Conservation (phyloP, 92 coral and sea anemone genomes). For the Muricea muricata region DNA sequence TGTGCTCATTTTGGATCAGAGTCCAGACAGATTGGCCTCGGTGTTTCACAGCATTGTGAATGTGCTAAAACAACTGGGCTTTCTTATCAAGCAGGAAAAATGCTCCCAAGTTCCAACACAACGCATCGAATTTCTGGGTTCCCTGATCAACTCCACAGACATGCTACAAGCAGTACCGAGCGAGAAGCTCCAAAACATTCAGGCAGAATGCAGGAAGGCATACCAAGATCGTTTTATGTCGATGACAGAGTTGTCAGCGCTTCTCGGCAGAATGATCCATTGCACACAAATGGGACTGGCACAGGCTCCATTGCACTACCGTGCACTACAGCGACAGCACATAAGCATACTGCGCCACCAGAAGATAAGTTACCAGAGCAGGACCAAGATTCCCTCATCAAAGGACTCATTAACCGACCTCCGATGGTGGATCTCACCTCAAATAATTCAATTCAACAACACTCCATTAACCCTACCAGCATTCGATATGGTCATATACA, state of each 20-base stretch:
- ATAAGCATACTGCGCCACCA: constrained; percentile 3
- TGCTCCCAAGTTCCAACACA: constrained; percentile 41
- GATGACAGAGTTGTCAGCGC: constrained; percentile 17
- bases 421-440: constrained; percentile 20
- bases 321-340: constrained; percentile 31
- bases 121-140: constrained; percentile 40
- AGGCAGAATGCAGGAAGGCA: constrained; percentile 15
- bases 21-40: constrained; percentile 35
- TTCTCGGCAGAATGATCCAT: constrained; percentile 23
- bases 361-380: background rate
- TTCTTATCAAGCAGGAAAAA: constrained; percentile 39
- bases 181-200: constrained; percentile 42
- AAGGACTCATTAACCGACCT: constrained; percentile 21
- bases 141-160: constrained; percentile 25
- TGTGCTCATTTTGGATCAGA: constrained; percentile 47
- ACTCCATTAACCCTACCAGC: constrained; percentile 7
- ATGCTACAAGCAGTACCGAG: constrained; percentile 42
- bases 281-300: constrained; percentile 17
- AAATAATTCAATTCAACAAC: constrained; percentile 28
- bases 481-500: constrained; percentile 28
- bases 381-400: background rate
- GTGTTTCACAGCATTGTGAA: constrained; percentile 43
- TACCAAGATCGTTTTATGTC: constrained; percentile 11
- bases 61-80: constrained; percentile 41
- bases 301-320: constrained; percentile 22